Percentiles rank a stretch among this genome's conserved stretches.
Evolutionary conservation across 2,797 vertebrate genomes (phyloP).

Genomic region (Perodicticus potto): DNA sequence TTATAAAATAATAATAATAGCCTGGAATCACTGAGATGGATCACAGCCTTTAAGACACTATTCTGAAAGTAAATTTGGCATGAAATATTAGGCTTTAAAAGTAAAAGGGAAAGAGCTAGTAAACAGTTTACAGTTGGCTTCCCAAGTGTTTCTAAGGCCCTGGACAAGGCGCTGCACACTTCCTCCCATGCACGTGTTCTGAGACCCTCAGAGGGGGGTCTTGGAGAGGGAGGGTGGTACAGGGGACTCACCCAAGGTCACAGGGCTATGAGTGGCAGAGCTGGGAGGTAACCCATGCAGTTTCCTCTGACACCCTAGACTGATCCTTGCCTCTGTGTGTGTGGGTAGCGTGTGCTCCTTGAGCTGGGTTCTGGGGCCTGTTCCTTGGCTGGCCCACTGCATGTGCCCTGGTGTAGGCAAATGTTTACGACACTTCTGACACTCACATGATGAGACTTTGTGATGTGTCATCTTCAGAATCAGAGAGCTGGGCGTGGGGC

Average conservation of each 20-base stretch:
- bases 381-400: neutral
- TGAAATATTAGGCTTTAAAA: neutral
- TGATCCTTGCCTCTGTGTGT: neutral
- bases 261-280: neutral
- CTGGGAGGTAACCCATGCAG: neutral
- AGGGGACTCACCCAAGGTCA: neutral
- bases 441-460: neutral
- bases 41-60: neutral
- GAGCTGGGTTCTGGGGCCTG: neutral
- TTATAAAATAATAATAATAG: neutral
- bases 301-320: neutral
- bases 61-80: neutral
- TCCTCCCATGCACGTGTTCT: fast-evolving
- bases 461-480: neutral
- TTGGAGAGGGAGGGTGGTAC: fast-evolving
- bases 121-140: fast-evolving
- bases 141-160: fast-evolving
- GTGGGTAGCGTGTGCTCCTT: neutral
- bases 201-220: fast-evolving
- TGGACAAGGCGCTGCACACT: fast-evolving
- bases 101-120: neutral
- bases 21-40: neutral
- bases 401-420: neutral
- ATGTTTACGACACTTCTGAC: neutral
- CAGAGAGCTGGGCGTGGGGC: no score